Base-by-base conservation (phyloP, 2,113 vertebrate species). In the Neolamprologus sp. region DNA sequence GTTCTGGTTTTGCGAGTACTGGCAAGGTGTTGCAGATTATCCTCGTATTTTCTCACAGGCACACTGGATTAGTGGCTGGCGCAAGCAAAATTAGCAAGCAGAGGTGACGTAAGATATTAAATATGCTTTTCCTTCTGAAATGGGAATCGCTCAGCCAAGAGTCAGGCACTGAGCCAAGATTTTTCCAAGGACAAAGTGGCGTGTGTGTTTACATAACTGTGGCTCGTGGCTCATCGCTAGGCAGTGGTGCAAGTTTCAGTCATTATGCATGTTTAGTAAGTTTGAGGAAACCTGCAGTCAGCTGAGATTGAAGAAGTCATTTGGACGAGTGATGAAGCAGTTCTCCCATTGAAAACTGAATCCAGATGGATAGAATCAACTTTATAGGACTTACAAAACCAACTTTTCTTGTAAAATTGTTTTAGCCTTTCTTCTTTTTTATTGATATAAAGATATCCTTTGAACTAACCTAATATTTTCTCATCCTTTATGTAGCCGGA, bases 401-500 rank as follows among this genome's bases (percentile, higher is more conserved):
- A 88, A 35, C 6, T 75, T 82, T 84, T 35, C 37, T 42, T 71
- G 26, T 80, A 21, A 84, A 51, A 71, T 81, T 80, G 42, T 81
- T 79, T 63, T 42, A 85, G 17, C 78, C 21, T 71, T 83, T 49
- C 3, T 68, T 58, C 8, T 49, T 78, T 49, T 78, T 51, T 53
- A 81, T 78, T 78, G 45, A 49, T 78, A n/a, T 78, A 30, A 51
- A n/a, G 17, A 30, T 30, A 7, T 51, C 40, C 30, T 45, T 87
- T 82, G 28, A 57, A 35, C 17, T 30, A 42, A 53, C 6, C n/a
- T 23, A 86, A 51, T 87, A n/a, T 47, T n/a, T 87, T 60, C 19
- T 78, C 13, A 13, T 85, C 19, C 81, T 81, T n/a, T 58, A 42
- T 78, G 5, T 78, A 97, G 96, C 85, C 93, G 7, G 95, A 95